A percentile compares a stretch with the other conserved stretches of the same genome.
These are phyloP conservation scores for Andrena bucephala DNA, from an alignment of 2,888 invertebrate genomes.

Conservation along the genomic window DNA sequence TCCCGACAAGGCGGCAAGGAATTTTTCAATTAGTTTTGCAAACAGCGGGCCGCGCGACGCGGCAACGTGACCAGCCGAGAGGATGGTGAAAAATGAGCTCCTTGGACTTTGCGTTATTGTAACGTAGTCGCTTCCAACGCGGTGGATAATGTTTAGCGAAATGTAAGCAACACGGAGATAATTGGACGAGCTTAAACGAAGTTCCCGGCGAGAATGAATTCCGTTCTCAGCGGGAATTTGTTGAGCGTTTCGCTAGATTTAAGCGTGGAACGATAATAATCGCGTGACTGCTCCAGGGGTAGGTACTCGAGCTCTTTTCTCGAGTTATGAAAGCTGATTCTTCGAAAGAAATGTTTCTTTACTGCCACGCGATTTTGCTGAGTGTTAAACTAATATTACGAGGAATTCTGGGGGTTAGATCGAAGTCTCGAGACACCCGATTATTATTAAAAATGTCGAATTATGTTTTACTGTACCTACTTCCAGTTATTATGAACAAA, in stretches of 20 bases:
- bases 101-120: conserved; percentile 43
- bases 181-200: conserved; percentile 45
- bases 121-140: not conserved
- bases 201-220: conserved; percentile 20
- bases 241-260: conserved; percentile 27
- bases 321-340: too few relatives aligned
- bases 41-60: conserved; percentile 33
- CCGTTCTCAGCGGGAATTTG: conserved; percentile 9
- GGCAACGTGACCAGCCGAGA: conserved; percentile 47
- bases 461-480: too few relatives aligned
- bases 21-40: conserved; percentile 73
- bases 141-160: conserved; percentile 39
- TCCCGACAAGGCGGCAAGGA: conserved; percentile 62
- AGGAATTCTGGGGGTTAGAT: too few relatives aligned
- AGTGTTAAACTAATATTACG: too few relatives aligned
- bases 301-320: too few relatives aligned
- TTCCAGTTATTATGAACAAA: too few relatives aligned
- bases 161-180: conserved; percentile 41
- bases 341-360: too few relatives aligned
- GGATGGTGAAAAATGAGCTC: conserved; percentile 60
- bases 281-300: not conserved
- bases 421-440: too few relatives aligned
- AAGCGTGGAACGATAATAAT: conserved; percentile 29
- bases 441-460: too few relatives aligned
- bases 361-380: too few relatives aligned